phyloP scores from a whole-genome alignment of 2,888 invertebrate genomes.

The Eilema griseolum region DNA sequence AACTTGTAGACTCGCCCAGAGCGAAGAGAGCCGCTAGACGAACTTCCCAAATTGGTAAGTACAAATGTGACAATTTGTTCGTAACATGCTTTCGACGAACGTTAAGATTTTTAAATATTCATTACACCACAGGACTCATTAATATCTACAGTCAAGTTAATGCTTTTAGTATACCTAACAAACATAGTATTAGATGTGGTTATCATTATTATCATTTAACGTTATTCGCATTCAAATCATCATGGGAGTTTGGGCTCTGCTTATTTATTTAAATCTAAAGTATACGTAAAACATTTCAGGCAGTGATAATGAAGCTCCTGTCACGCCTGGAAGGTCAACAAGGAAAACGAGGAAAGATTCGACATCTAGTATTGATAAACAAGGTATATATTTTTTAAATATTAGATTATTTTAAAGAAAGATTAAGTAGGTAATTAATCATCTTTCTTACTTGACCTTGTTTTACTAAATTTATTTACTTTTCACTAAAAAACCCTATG shows the following conservation, averaged over 20 bases:
- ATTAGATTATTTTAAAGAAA: no score
- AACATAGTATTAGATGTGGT: no score
- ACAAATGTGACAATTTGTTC: neutral
- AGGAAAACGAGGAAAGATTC: conserved; percentile 76
- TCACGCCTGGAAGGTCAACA: conserved; percentile 67
- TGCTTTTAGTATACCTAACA: no score
- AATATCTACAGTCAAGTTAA: no score
- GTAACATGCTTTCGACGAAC: no score
- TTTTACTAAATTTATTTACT: neutral
- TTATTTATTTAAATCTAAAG: neutral
- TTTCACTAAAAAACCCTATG: neutral
- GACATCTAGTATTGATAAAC: conserved; percentile 71
- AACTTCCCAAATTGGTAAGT: conserved; percentile 73
- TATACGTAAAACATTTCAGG: conserved; percentile 60
- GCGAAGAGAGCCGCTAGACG: conserved; percentile 77
- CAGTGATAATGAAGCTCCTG: conserved; percentile 74
- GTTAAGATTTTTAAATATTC: no score
- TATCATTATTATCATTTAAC: no score
- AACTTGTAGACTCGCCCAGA: conserved; percentile 70
- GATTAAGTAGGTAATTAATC: no score
- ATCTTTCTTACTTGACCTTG: neutral
- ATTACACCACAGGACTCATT: no score
- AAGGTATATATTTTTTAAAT: conserved; percentile 56
- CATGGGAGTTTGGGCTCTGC: no score
- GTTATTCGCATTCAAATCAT: no score